Percentiles rank a stretch among this genome's conserved stretches.
Evolutionary conservation across 2,113 vertebrate species (phyloP).

Genomic region (Chaetodon auriga): DNA sequence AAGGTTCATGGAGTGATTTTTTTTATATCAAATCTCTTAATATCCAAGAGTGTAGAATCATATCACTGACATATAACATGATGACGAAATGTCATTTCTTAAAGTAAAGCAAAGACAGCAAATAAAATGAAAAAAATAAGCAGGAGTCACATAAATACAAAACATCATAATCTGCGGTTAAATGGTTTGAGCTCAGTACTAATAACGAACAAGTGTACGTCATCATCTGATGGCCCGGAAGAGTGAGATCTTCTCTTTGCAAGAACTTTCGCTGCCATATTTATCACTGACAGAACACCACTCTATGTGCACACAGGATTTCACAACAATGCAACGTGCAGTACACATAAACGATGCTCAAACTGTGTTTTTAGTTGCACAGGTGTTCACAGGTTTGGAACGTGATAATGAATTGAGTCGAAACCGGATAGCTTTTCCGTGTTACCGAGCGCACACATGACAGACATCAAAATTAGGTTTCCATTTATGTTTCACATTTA

Average conservation of each 20-base stretch:
- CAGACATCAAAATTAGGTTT: constrained; percentile 11
- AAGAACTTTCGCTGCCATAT: constrained; percentile 41
- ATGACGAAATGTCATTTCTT: no score
- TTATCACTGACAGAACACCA: constrained; percentile 41
- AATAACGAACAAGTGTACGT: constrained; percentile 15
- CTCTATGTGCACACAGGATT: constrained; percentile 24
- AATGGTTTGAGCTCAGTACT: constrained; percentile 18
- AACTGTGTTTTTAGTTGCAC: constrained; percentile 56
- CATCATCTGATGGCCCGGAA: constrained; percentile 4
- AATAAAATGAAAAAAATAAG: no score
- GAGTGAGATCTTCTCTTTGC: constrained; percentile 47
- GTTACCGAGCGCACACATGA: constrained; percentile 12
- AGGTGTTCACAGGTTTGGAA: constrained; percentile 74
- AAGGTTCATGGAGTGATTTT: background rate
- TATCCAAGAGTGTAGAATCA: background rate
- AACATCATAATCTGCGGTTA: background rate
- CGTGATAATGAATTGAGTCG: constrained; percentile 73
- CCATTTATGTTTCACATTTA: constrained; percentile 22
- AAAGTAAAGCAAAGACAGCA: no score
- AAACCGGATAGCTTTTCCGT: constrained; percentile 48
- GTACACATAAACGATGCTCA: constrained; percentile 32
- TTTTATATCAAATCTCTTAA: background rate
- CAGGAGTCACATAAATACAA: no score
- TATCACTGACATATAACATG: background rate
- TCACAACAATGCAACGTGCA: constrained; percentile 51